Evolutionary conservation across 2,797 vertebrate species (phyloP), one percentile per base, ranked within the genome.

Genomic region (Champsocephalus gunnari): DNA sequence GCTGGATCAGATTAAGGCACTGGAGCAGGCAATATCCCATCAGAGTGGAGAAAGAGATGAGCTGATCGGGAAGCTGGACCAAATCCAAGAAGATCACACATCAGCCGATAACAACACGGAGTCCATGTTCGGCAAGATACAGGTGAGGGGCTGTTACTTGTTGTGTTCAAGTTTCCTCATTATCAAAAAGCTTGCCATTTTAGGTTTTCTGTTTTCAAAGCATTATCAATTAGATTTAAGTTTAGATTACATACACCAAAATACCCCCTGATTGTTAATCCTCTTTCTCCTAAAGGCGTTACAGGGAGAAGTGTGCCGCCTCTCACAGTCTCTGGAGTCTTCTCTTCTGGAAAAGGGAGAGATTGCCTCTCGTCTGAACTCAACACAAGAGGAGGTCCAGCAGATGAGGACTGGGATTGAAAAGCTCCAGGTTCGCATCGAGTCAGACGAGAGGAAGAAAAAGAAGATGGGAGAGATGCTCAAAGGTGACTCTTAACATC

Each of bases 351-450:
- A 99, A 89, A 99, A 97, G 66, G 90, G 93, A 51, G 96, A 97
- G 88, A 95, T 98, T 21, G 96, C 94, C 1, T 89, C 87, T 69
- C 93, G 96, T 32, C 92, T 99, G 47, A 94, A 92, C 57, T 94
- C 96, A 19, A 96, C 96, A 3, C 96, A 97, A 68, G 94, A 96
- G 8, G 97, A 98, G 81, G 93, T 96, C 58, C 80, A 80, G 50
- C 94, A 97, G 86, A 93, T 98, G 95, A 93, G 93, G 54, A 85
- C 55, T 0, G 96, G 96, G 55, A 98, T 97, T 1, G 97, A 99
- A 90, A 98, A 96, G 75, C 95, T 99, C 4, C 95, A 95, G 85
- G 91, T 96, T 57, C 96, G 96, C 82, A 98, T 99, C 2, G 96
- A 98, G 88, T 96, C 95, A 0, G 97, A 98, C 14, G 97, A 99